Conservation (phyloP, 2,888 invertebrate species). For the Drosophila maculinotata region DNA sequence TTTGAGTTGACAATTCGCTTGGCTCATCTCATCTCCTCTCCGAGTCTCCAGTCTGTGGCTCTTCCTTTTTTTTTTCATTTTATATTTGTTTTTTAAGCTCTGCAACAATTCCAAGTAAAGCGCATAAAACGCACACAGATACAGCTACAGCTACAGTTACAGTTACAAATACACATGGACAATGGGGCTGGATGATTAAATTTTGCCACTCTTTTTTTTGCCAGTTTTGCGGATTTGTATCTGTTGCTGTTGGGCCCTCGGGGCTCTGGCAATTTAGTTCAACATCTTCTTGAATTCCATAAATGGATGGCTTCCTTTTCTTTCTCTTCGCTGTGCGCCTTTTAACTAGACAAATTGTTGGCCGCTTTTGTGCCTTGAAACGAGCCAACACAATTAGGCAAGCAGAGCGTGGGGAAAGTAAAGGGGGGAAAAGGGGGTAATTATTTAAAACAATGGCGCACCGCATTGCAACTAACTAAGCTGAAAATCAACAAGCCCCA, state of each 20-base stretch:
- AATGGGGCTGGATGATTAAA: constrained; percentile 68
- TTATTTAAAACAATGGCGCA: constrained; percentile 7
- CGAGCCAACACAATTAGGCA: constrained; percentile 22
- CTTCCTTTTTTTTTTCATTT: constrained; percentile 7
- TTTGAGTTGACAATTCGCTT: constrained; percentile 42
- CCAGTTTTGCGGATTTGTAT: constrained; percentile 35
- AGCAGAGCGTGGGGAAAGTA: too few species aligned
- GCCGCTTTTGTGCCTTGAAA: constrained; percentile 15
- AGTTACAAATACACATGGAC: constrained; percentile 8
- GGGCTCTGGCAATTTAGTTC: constrained; percentile 12
- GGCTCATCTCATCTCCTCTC: constrained; percentile 14
- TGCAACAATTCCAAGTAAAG: constrained; percentile 55
- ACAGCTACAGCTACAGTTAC: constrained; percentile 8
- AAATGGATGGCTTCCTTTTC: constrained; percentile 33
- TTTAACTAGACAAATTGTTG: constrained; percentile 42
- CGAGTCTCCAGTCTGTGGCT: not conserved
- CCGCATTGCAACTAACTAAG: not conserved
- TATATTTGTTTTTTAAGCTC: constrained; percentile 34
- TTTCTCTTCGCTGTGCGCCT: not conserved
- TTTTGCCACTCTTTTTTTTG: constrained; percentile 58
- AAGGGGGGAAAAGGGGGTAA: not conserved
- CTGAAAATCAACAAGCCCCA: not conserved
- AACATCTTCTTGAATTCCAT: constrained; percentile 29
- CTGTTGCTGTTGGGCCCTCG: constrained; percentile 5
- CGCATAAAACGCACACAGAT: constrained; percentile 45